Evolutionary conservation across 2,888 invertebrate species (phyloP), one percentile per base, ranked within the genome.

Genomic region (Meghimatium bilineatum): DNA sequence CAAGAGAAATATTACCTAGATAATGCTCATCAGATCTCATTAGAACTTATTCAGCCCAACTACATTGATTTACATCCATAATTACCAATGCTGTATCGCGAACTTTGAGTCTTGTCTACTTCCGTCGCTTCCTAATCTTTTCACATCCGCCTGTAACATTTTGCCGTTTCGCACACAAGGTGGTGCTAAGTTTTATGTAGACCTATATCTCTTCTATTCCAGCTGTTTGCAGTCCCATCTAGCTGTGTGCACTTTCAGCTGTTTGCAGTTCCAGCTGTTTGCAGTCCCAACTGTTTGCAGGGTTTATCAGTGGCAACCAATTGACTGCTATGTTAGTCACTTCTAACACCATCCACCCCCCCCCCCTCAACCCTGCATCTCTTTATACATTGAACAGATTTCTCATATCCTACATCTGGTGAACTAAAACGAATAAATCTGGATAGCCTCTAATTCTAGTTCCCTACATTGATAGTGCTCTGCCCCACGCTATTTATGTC

Each of bases 401-500:
- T n/a, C 12, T 8, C 3, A 12, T 63, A n/a, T 63, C 10, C 8
- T n/a, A 14, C 63, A 63, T 63, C 63, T 63, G n/a, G 69, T 17
- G 26, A n/a, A n/a, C 63, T 66, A 0, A 32, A 29, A 63, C n/a
- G 6, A n/a, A 63, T n/a, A 49, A 17, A 56, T 32, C 66, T 32
- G 2, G 66, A 17, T 29, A 44, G 44, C 12, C 44, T 44, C 2
- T 3, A 32, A 66, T n/a, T 14, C 66, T 29, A 32, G 34, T 66
- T 32, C 10, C 17, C 56, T 76, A 76, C 56, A 20, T 60, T 79
- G 79, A 67, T 52, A 34, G 38, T 26, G 44, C 52, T 26, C 36
- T 2, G 63, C 38, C 32, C 34, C 36, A 32, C 49, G 32, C 14
- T 79, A 49, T 79, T 79, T 79, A 80, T n/a, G 17, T 36, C 20